Base-by-base conservation (phyloP, 2,113 vertebrate species). In the Microcebus lehilahytsara region DNA sequence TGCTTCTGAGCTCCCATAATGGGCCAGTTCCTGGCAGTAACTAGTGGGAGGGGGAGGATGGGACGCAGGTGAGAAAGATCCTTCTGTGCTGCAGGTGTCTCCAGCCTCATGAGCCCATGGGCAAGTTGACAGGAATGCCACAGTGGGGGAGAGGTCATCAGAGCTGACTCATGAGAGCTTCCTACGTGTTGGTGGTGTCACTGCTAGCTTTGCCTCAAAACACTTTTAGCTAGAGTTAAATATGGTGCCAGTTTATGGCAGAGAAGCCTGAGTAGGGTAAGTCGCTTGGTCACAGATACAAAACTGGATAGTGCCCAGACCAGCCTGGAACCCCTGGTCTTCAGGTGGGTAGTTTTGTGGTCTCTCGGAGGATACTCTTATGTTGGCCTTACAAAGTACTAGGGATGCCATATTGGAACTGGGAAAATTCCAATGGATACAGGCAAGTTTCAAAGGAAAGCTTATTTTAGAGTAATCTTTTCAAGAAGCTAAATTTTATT, bases 111-210 rank as follows among this genome's bases (percentile, higher is more conserved):
- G 69, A 30, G 34, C 1, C 25, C 71, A 27, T 37, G 30, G 80
- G 37, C 34, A 19, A 6, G 9, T 53, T 25, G 66, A n/a, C 14
- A 5, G 20, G 25, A 40, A 51, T 5, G 51, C 32, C 12, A 1
- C 2, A 11, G 2, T 10, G 56, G 37, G 27, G 32, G 20, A 23
- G 27, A 53, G 40, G 74, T 30, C 27, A 10, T 16, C 16, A 25
- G n/a, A 25, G n/a, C 34, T 22, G 49, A 56, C 34, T 46, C 20
- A 17, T 0, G 0, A 34, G 20, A 0, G 22, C 16, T 53, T 56
- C 75, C 42, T 56, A 7, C 14, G 7, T 58, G 37, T 6, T 7
- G 1, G 7, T 58, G 37, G 6, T 7, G 1, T 37, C 19, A 27
- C 32, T 37, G 30, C 32, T 16, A n/a, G 13, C 23, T 64, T 40